Evolutionary conservation across 2,113 vertebrate species (phyloP), one percentile per base, ranked within the genome.

Genomic region (Mustela lutreola): DNA sequence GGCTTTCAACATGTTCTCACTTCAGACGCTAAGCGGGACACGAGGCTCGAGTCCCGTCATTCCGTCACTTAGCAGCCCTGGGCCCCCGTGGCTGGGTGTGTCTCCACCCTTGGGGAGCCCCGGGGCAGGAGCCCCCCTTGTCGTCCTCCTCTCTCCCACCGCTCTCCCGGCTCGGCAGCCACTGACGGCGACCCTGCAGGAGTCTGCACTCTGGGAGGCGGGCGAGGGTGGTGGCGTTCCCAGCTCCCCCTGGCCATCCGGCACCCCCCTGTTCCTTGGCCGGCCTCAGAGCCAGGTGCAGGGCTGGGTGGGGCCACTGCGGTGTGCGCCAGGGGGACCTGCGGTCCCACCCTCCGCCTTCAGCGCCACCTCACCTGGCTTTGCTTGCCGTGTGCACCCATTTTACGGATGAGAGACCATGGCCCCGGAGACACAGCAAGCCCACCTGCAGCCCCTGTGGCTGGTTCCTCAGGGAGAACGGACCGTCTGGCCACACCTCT

Each of bases 1-100:
- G 48, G 33, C 21, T 63, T 80, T 85, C 91, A 70, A 36, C 86
- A 75, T 24, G 48, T 80, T 92, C 70, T 96, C 83, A 76, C n/a
- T 62, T 60, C n/a, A 48, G n/a, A 63, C 1, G 24, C 24, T 31
- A 16, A 31, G 26, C 19, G 4, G 48, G 9, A 16, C 1, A 4
- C 21, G 56, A 22, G 16, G 33, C 31, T 39, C 3, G 10, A 28
- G 65, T 48, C 65, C 19, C 3, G 7, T 56, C 50, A 26, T 73
- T 92, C 75, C 12, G 26, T 80, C 83, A 31, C 82, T 71, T 11
- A 19, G 80, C 62, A 48, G 70, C 45, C 56, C 2, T 33, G 11
- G n/a, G 10, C 28, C 39, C 39, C 45, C 58, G 7, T 1, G 65
- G 26, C 79, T 22, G 33, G 18, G 10, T 11, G 24, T 0, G 16